These are phyloP conservation scores for Rhinogobio ventralis DNA, from an alignment of 2,797 vertebrate genomes.

Conservation along the genomic window DNA sequence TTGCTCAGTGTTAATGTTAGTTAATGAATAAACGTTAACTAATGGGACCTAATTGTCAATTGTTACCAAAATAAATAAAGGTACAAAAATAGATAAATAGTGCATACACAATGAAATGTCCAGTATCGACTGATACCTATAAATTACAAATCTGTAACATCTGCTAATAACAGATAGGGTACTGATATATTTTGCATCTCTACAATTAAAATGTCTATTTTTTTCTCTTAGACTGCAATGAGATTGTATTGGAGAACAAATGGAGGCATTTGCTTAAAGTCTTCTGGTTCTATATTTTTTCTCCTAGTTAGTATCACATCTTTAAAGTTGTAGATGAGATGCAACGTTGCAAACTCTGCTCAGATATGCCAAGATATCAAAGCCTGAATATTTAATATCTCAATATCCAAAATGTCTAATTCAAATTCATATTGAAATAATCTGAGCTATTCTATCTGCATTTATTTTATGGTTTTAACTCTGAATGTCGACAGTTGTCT, in stretches of 20 bases:
- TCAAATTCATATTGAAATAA: neutral
- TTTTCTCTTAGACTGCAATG: neutral
- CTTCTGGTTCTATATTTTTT: neutral
- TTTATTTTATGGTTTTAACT: neutral
- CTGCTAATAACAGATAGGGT: neutral
- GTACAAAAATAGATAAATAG: neutral
- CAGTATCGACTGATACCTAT: neutral
- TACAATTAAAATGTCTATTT: neutral
- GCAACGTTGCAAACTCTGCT: neutral
- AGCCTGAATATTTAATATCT: constrained; percentile 1
- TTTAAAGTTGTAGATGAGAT: constrained; percentile 9
- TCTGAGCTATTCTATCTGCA: neutral
- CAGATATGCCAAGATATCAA: constrained; percentile 11
- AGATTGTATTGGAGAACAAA: neutral
- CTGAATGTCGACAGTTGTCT: neutral
- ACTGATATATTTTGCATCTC: neutral
- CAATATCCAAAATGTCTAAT: neutral
- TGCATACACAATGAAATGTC: neutral
- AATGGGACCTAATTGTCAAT: too few species aligned
- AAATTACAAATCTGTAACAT: neutral
- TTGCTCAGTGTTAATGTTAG: too few species aligned
- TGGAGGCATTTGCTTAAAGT: neutral
- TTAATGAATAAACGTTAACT: too few species aligned
- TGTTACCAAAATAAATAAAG: neutral
- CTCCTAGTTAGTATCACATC: neutral